These are phyloP conservation scores for Ophion ellenae DNA, from an alignment of 2,888 invertebrate genomes.

Conservation along the genomic window DNA sequence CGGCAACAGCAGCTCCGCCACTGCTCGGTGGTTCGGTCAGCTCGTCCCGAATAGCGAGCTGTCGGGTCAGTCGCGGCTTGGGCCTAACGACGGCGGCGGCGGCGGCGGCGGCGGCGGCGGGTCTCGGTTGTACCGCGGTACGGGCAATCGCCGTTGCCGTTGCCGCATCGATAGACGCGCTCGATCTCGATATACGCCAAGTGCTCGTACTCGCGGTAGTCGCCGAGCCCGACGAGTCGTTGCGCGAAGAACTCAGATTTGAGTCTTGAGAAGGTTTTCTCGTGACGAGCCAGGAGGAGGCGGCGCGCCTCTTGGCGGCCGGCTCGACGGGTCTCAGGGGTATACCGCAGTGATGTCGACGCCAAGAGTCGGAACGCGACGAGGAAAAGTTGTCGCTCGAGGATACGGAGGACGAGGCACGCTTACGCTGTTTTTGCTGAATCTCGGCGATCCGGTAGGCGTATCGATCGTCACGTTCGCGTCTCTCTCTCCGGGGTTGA, in stretches of 20 bases:
- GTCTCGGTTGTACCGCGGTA: constrained; percentile 75
- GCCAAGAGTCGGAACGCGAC: constrained; percentile 91
- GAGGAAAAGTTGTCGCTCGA: constrained; percentile 95
- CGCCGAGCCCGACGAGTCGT: constrained; percentile 95
- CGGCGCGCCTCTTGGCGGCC: constrained; percentile 89
- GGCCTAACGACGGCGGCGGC: constrained; percentile 76
- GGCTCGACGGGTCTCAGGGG: constrained; percentile 89
- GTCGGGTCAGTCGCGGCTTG: constrained; percentile 92
- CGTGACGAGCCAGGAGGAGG: constrained; percentile 95
- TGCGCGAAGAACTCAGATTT: constrained; percentile 94
- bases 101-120: constrained; percentile 38
- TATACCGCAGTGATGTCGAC: constrained; percentile 90
- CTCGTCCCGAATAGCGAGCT: constrained; percentile 88
- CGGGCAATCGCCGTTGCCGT: constrained; percentile 73
- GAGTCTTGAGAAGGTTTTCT: constrained; percentile 96
- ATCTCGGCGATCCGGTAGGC: constrained; percentile 91
- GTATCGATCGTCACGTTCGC: constrained; percentile 87
- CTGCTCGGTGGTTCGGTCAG: constrained; percentile 85
- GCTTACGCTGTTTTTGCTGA: constrained; percentile 90
- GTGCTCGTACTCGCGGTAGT: constrained; percentile 96
- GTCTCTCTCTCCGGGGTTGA: constrained; percentile 82
- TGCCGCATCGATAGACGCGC: constrained; percentile 87
- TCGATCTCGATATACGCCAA: constrained; percentile 94
- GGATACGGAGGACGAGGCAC: constrained; percentile 93
- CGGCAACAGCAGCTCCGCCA: too few species aligned